phyloP scores from a whole-genome alignment of 2,888 invertebrate species.

The Aspidiotus destructor region DNA sequence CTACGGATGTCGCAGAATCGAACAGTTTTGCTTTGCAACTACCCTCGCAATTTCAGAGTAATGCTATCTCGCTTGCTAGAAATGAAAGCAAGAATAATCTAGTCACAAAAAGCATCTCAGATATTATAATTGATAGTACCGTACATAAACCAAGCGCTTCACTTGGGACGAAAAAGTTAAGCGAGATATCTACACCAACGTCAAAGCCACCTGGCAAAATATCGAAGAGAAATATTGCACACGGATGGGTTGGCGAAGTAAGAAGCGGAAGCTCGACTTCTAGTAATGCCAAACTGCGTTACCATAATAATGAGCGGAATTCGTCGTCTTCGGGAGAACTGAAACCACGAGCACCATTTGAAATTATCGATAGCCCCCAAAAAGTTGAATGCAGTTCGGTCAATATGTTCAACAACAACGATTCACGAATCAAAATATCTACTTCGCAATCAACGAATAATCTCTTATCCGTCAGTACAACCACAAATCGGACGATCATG shows the following conservation, averaged over 20 bases:
- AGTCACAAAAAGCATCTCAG: neutral
- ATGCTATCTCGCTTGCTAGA: neutral
- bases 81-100: neutral
- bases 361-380: neutral
- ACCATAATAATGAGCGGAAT: neutral
- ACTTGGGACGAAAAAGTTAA: neutral
- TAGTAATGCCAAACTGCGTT: neutral
- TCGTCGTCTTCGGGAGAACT: neutral
- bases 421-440: neutral
- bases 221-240: neutral
- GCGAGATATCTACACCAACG: neutral
- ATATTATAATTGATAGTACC: neutral
- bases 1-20: no score
- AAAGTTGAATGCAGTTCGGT: neutral
- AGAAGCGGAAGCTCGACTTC: neutral
- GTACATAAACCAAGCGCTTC: neutral
- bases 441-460: constrained; percentile 1
- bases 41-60: constrained; percentile 25
- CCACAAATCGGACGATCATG: neutral
- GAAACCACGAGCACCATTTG: neutral
- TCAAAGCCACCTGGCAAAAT: neutral
- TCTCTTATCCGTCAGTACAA: neutral
- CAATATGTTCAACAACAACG: constrained; percentile 9
- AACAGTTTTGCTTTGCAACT: constrained; percentile 10
- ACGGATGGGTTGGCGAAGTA: neutral